Conservation (phyloP, 2,113 vertebrate genomes). For the Larimichthys polyactis region DNA sequence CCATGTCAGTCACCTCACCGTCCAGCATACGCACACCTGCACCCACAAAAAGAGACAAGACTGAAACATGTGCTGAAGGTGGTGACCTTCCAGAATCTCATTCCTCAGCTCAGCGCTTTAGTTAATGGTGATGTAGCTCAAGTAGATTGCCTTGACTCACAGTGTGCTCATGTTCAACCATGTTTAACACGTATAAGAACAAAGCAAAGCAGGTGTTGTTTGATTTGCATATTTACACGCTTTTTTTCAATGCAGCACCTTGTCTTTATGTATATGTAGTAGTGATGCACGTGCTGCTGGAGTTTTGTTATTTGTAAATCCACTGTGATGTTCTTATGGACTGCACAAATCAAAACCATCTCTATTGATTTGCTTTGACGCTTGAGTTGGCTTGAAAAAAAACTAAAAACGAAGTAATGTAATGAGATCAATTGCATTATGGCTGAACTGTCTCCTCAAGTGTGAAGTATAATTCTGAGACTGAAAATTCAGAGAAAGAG, state of each 20-base stretch:
- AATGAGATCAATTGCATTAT: slow-evolving; percentile 32
- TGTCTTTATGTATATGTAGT: slow-evolving; percentile 19
- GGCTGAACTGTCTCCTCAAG: slow-evolving; percentile 42
- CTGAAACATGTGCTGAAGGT: slow-evolving; percentile 1
- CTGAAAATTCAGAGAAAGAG: slow-evolving; percentile 30
- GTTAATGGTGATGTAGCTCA: background rate
- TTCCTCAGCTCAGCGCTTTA: background rate
- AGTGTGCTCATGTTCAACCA: slow-evolving; percentile 5
- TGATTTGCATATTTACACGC: slow-evolving; percentile 49
- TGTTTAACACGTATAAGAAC: background rate
- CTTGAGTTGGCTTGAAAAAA: slow-evolving; percentile 18
- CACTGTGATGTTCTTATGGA: slow-evolving; percentile 17
- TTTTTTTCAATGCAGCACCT: background rate
- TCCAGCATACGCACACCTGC: slow-evolving; percentile 97
- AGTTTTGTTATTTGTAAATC: slow-evolving; percentile 21
- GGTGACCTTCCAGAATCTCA: background rate
- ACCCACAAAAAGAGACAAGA: background rate
- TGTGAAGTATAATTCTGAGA: slow-evolving; percentile 43
- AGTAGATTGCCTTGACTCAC: background rate
- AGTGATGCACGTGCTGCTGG: background rate
- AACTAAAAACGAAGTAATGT: background rate
- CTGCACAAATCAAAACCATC: slow-evolving; percentile 24
- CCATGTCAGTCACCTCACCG: slow-evolving; percentile 96
- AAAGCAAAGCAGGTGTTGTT: background rate
- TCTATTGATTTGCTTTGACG: slow-evolving; percentile 46